Evolutionary conservation across 1,140 invertebrate genomes (phyloP), one percentile per base, ranked within the genome.

Genomic region (Lepidurus couesii): DNA sequence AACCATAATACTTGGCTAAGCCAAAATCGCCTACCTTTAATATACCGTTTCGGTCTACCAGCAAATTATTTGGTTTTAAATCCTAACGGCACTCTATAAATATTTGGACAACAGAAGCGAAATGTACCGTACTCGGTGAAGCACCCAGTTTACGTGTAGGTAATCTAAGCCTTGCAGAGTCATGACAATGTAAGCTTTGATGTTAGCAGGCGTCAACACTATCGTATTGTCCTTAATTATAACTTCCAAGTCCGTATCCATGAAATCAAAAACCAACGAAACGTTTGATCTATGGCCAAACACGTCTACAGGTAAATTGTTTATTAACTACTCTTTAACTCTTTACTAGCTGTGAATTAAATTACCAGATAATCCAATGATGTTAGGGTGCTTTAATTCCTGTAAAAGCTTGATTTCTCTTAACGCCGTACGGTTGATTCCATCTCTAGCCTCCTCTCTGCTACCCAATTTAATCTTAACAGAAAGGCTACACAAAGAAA

Each of bases 1-100:
- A 98, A 5, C 97, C 98, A 89, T 91, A 99, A 83, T 94, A 93
- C 84, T 98, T 97, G 1, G 98, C 98, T 78, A 99, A 87, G 83
- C 98, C 98, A 90, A 99, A 99, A 92, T 99, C 98, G 81, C 95
- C 97, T 82, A 98, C 93, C 87, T 98, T 99, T 0, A 99, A 86
- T 16, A 98, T 88, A 4, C 98, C 98, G 83, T 93, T 89, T 75
- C 90, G 89, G 86, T 98, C 97, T 7, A 99, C 93, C 4, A 99
- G 86, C 81, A 99, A 90, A 88, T 99, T 99, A 85, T 99, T 99
- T 10, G 98, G 98, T 85, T 99, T 99, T 78, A 99, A 89, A 91
- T 99, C 98, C 89, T 90, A 81, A 74, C 86, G 84, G 76, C 11
- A 78, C 16, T 79, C 42, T 16, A 77, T 24, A 75, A n/a, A 42